These are phyloP conservation scores for Sebastiscus tertius DNA, from an alignment of 2,797 vertebrate genomes.

Conservation along the genomic window DNA sequence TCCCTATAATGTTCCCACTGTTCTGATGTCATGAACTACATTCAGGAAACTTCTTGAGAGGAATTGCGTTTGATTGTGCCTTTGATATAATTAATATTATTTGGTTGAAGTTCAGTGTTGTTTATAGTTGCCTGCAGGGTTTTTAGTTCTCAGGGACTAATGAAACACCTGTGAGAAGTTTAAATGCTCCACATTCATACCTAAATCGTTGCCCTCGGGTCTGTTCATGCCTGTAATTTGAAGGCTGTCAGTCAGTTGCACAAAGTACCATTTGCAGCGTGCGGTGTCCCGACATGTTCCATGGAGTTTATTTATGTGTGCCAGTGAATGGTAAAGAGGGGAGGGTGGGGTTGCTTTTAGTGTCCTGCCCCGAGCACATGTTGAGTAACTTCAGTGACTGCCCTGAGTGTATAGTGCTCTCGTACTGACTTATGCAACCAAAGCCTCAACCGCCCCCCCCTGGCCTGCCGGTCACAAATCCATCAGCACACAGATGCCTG, in stretches of 20 bases:
- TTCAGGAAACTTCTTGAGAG: neutral
- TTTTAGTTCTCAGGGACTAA: neutral
- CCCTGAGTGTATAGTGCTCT: neutral
- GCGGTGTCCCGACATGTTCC: neutral
- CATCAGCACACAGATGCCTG: neutral
- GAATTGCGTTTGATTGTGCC: neutral
- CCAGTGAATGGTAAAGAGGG: neutral
- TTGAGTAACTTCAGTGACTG: neutral
- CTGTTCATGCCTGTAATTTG: neutral
- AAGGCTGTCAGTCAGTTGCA: neutral
- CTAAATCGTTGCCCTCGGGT: neutral
- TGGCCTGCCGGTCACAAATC: neutral
- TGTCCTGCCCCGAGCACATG: neutral
- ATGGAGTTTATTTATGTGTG: neutral
- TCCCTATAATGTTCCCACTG: neutral
- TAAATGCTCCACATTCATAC: neutral
- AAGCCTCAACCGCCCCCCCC: neutral
- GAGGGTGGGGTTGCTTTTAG: neutral
- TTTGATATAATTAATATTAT: neutral
- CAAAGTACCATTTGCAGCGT: neutral
- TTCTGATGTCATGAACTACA: neutral
- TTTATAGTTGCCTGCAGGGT: neutral
- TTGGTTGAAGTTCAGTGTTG: neutral
- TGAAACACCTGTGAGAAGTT: neutral
- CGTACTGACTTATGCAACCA: conserved; percentile 10